Evolutionary conservation across 2,888 invertebrate genomes (phyloP).

Genomic region (Podabrus alpinus): DNA sequence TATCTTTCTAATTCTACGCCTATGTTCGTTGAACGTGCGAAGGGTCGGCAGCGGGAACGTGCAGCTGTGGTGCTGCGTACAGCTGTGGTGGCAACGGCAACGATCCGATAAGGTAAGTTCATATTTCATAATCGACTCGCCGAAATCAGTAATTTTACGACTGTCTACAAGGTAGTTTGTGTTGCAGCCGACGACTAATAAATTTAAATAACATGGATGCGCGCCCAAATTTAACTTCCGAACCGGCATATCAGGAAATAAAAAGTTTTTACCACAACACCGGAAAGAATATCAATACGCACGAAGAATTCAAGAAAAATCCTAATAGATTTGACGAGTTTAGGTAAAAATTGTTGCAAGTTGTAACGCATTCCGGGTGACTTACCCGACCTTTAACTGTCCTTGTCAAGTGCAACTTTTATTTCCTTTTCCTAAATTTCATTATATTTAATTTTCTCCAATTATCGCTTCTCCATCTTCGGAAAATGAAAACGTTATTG

Average conservation of each 20-base stretch:
- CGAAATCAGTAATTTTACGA: neutral
- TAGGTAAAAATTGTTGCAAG: constrained; percentile 66
- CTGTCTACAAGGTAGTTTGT: neutral
- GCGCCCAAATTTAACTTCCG: constrained; percentile 62
- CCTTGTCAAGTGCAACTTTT: constrained; percentile 24
- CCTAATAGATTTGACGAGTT: constrained; percentile 83
- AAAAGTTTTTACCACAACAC: constrained; percentile 73
- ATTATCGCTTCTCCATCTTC: neutral
- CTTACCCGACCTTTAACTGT: constrained; percentile 34
- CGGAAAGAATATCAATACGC: constrained; percentile 78
- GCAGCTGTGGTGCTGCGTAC: no score
- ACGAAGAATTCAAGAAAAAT: constrained; percentile 80
- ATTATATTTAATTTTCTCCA: neutral
- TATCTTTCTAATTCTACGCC: neutral
- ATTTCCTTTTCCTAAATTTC: neutral
- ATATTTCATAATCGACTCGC: neutral
- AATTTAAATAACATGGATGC: constrained; percentile 54
- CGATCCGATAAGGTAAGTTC: neutral
- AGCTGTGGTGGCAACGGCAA: neutral
- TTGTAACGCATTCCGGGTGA: constrained; percentile 5
- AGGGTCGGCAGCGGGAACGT: neutral
- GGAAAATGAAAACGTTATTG: neutral
- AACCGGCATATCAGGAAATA: constrained; percentile 75
- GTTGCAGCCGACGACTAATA: neutral
- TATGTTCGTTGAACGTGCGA: neutral